Evolutionary conservation across 1,140 invertebrate species (phyloP).

Genomic region (Oedothorax gibbosus): DNA sequence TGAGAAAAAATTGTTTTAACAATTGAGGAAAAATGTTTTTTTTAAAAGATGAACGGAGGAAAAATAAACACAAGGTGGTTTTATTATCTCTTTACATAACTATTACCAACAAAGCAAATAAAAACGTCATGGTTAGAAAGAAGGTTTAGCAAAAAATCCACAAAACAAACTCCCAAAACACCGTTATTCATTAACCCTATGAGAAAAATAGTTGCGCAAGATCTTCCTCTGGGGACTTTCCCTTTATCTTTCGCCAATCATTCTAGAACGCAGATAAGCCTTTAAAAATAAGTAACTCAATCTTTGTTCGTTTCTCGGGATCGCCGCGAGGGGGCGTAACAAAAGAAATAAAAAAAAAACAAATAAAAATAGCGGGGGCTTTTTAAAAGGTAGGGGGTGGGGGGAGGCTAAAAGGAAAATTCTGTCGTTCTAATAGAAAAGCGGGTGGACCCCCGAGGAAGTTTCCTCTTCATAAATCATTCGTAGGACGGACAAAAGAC

Average conservation of each 20-base stretch:
- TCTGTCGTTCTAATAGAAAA: conserved; percentile 41
- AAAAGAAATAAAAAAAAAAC: neutral
- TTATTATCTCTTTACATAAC: too few species aligned
- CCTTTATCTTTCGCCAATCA: conserved; percentile 7
- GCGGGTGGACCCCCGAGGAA: conserved; percentile 13
- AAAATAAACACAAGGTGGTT: too few species aligned
- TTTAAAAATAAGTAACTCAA: conserved; percentile 10
- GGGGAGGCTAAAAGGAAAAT: conserved; percentile 28
- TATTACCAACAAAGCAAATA: too few species aligned
- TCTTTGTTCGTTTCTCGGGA: conserved; percentile 19
- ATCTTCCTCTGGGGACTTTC: neutral
- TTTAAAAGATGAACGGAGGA: too few species aligned
- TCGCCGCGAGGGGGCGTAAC: neutral
- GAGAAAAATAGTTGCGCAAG: neutral
- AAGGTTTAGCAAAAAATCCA: too few species aligned
- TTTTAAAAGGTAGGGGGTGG: neutral
- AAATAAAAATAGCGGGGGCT: conserved; percentile 5
- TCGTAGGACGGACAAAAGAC: conserved; percentile 30
- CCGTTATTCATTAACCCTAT: conserved; percentile 2
- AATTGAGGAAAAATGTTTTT: too few species aligned
- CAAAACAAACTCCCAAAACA: too few species aligned
- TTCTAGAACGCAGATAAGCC: conserved; percentile 33
- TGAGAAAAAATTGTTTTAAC: too few species aligned
- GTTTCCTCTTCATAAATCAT: conserved; percentile 44
- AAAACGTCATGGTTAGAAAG: too few species aligned